Base-by-base conservation (phyloP, 1,140 invertebrate species). In the Telenomus remus region DNA sequence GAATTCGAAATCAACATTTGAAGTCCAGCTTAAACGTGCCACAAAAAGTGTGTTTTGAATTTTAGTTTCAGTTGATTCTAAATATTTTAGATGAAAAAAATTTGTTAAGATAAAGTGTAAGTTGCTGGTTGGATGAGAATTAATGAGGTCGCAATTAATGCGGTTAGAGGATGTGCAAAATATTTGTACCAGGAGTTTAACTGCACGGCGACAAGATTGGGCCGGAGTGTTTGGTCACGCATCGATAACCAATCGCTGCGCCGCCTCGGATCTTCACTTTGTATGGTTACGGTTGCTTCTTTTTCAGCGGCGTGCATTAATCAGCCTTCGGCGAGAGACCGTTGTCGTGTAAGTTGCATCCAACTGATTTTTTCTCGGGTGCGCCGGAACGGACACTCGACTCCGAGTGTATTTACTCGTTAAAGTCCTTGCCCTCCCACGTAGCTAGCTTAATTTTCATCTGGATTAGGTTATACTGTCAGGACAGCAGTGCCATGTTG, bases 341-440 rank as follows among this genome's bases (percentile, higher is more conserved):
- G 71, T 79, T 80, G 76, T 79, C 73, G 73, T 81, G 78, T 79
- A 81, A 78, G 76, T 78, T 63, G 73, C 72, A 74, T 79, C 78
- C 79, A 68, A 72, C 74, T 80, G 78, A 82, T 82, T 82, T 82
- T 82, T 82, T 76, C 80, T 79, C 73, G 59, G 56, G 57, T 77
- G 66, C 56, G 47, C 34, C 56, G 44, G 34, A 53, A 73, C 53
- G 64, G 73, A 64, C 68, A 49, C 19, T 61, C 13, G 39, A 12
- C 54, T 14, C 42, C 35, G 63, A 55, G 74, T 77, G 75, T 78
- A 75, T 78, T 80, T 81, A 76, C 71, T 78, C 78, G 80, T 79
- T 80, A 79, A 79, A 78, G 61, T 79, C 78, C 13, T 76, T 74
- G 77, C 73, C 79, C 79, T 75, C 76, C 79, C 81, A 78, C 80